A percentile compares a stretch with the other conserved stretches of the same genome.
Conservation (phyloP, 2,113 vertebrate species). For the Zingel zingel region DNA sequence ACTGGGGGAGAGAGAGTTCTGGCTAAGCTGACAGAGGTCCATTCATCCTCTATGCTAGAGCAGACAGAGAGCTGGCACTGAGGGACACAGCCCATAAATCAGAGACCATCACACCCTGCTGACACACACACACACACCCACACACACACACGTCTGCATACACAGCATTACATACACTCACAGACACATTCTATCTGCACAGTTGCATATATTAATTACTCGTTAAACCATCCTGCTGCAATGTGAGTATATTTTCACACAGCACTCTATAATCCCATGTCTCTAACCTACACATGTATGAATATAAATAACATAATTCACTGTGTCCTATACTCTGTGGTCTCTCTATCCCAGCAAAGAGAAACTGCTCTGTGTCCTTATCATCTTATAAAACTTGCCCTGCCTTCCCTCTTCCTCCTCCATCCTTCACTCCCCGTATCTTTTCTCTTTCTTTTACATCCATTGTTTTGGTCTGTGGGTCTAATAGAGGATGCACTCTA, state of each 20-base stretch:
- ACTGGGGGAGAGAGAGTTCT: slow-evolving; percentile 51
- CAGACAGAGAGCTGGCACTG: slow-evolving; percentile 81
- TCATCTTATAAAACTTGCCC: slow-evolving; percentile 30
- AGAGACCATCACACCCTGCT: slow-evolving; percentile 70
- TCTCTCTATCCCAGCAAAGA: slow-evolving; percentile 1
- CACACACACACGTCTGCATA: not conserved
- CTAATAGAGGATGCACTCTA: slow-evolving; percentile 84
- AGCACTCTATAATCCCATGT: not conserved
- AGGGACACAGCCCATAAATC: slow-evolving; percentile 80
- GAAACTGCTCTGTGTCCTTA: slow-evolving; percentile 15
- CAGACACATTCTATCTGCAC: slow-evolving; percentile 8
- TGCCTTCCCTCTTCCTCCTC: slow-evolving; percentile 27
- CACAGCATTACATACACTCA: not conserved
- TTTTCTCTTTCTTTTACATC: slow-evolving; percentile 51
- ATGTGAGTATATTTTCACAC: not conserved
- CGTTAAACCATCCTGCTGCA: not conserved
- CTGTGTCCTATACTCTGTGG: not conserved
- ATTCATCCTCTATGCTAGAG: slow-evolving; percentile 83
- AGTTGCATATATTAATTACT: slow-evolving; percentile 10
- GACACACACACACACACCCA: slow-evolving; percentile 61
- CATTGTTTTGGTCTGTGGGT: slow-evolving; percentile 76
- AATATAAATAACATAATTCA: slow-evolving; percentile 8
- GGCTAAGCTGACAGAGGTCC: slow-evolving; percentile 78
- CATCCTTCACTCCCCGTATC: slow-evolving; percentile 48
- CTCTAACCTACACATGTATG: slow-evolving; percentile 6